phyloP scores from a whole-genome alignment of 2,113 vertebrate species.

The Coturnix japonica region DNA sequence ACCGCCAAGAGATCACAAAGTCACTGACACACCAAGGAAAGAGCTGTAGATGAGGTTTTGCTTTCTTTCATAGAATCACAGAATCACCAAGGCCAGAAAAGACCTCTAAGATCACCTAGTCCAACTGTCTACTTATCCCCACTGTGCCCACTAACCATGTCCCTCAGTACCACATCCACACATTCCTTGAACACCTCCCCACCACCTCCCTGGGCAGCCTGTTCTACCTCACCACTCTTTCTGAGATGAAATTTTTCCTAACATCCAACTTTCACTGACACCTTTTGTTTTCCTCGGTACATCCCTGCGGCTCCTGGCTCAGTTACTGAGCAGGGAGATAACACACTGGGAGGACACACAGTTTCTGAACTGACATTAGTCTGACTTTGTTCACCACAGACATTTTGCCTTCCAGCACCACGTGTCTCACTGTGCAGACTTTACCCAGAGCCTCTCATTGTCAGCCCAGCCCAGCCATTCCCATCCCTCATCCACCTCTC shows the following conservation, averaged over 20 bases:
- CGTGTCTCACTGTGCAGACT: not conserved
- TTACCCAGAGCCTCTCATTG: not conserved
- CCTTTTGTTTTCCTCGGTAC: not conserved
- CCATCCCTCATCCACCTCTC: not conserved
- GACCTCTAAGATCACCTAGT: too few species aligned
- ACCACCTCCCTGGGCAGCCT: too few species aligned
- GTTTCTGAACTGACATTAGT: not conserved
- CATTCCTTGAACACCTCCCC: too few species aligned
- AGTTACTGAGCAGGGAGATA: not conserved
- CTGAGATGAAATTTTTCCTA: too few species aligned
- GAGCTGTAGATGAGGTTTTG: not conserved
- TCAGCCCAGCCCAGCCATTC: not conserved
- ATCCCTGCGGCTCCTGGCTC: not conserved
- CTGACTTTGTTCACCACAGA: not conserved
- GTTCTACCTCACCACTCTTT: too few species aligned
- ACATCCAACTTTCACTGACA: not conserved
- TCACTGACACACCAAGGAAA: not conserved
- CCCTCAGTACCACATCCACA: too few species aligned
- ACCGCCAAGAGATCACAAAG: not conserved
- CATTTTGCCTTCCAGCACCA: not conserved
- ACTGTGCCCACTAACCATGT: too few species aligned
- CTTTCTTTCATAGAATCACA: not conserved
- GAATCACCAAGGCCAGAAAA: too few species aligned
- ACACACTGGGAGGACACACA: accelerated
- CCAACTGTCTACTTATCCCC: too few species aligned